Percentiles rank a stretch among this genome's conserved stretches.
These are phyloP conservation scores for Axea sp. DNA, from an alignment of 2,888 invertebrate genomes.

Conservation along the genomic window DNA sequence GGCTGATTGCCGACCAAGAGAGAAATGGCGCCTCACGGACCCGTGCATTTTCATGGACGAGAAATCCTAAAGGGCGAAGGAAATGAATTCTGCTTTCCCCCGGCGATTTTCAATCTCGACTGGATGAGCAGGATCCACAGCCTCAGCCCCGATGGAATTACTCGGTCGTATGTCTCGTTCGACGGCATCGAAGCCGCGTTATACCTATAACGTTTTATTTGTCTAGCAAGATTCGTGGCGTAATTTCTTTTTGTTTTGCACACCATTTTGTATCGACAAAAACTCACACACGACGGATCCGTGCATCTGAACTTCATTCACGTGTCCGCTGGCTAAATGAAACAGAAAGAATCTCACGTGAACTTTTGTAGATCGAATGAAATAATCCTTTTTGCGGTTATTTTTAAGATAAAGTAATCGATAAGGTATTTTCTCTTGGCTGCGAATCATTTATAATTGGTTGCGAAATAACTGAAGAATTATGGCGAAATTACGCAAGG, in stretches of 20 bases:
- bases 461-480: constrained; percentile 21
- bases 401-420: background rate
- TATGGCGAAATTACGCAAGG: constrained; percentile 20
- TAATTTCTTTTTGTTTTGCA: no score
- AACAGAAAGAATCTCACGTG: constrained; percentile 2
- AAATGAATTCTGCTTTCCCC: constrained; percentile 43
- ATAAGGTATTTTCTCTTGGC: constrained; percentile 1
- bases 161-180: constrained; percentile 43
- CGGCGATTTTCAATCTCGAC: constrained; percentile 50
- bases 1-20: constrained; percentile 32
- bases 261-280: no score
- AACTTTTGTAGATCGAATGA: no score
- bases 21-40: constrained; percentile 11
- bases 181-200: constrained; percentile 5
- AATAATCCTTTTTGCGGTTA: background rate
- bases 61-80: constrained; percentile 42
- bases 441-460: constrained; percentile 21
- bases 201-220: constrained; percentile 9
- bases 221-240: constrained; percentile 13
- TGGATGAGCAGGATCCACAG: constrained; percentile 39
- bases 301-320: constrained; percentile 20
- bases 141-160: constrained; percentile 44
- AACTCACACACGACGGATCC: no score
- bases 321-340: background rate
- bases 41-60: constrained; percentile 27